These are phyloP conservation scores for Remorina albescens DNA, from an alignment of 2,797 vertebrate genomes.

Conservation along the genomic window DNA sequence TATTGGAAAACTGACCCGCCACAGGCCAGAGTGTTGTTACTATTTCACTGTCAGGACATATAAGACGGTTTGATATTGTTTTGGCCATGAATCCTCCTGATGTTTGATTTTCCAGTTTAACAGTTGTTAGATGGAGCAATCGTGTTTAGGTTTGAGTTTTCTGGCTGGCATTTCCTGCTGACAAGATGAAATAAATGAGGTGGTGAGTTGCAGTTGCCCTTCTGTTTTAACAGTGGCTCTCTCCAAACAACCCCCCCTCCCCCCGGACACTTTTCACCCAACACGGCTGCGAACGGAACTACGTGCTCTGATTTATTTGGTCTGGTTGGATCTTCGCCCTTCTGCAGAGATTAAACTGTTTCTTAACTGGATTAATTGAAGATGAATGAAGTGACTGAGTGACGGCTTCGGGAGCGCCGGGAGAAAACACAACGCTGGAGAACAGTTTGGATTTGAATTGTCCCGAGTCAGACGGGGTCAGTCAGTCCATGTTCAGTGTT, in stretches of 20 bases:
- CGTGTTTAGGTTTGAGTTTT: slow-evolving; percentile 36
- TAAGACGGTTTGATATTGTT: too few relatives aligned
- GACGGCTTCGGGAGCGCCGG: slow-evolving; percentile 8
- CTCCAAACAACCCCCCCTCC: slow-evolving; percentile 23
- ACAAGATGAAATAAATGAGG: slow-evolving; percentile 58
- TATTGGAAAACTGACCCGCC: too few relatives aligned
- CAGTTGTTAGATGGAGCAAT: not conserved
- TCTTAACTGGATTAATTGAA: slow-evolving; percentile 39
- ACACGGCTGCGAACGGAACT: slow-evolving; percentile 39
- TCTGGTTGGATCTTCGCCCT: slow-evolving; percentile 39
- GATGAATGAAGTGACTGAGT: slow-evolving; percentile 43
- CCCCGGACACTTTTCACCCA: slow-evolving; percentile 26
- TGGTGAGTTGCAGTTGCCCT: slow-evolving; percentile 55
- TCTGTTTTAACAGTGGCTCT: slow-evolving; percentile 40
- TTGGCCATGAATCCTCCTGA: not conserved
- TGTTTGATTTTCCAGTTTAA: too few relatives aligned
- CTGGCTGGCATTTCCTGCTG: slow-evolving; percentile 42
- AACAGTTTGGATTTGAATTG: slow-evolving; percentile 1
- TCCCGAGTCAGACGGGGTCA: not conserved
- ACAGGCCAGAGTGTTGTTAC: too few relatives aligned
- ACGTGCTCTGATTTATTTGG: slow-evolving; percentile 58
- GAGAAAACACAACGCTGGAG: slow-evolving; percentile 8
- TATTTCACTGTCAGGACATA: too few relatives aligned
- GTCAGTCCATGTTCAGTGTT: not conserved
- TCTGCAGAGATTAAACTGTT: slow-evolving; percentile 53